Conservation (phyloP, 1,140 invertebrate genomes). For the Radopholus similis region DNA sequence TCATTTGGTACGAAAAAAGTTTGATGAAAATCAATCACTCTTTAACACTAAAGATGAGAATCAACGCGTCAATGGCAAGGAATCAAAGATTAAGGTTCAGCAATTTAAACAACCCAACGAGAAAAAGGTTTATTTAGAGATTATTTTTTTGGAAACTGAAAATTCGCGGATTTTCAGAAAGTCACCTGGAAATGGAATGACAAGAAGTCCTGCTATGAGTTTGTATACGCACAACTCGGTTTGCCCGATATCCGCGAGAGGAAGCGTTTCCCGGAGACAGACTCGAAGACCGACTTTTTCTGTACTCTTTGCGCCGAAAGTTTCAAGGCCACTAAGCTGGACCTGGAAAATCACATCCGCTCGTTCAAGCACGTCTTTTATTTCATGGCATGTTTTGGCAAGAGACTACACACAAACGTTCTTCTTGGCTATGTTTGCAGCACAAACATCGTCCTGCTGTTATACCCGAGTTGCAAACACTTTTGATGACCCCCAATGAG, state of each 20-base stretch:
- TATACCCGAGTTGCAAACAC: constrained; percentile 16
- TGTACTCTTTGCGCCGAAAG: constrained; percentile 22
- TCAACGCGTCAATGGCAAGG: neutral
- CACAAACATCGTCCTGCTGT: constrained; percentile 26
- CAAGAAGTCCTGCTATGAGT: constrained; percentile 16
- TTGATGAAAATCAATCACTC: neutral
- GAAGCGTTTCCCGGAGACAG: constrained; percentile 3
- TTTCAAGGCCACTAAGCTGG: constrained; percentile 18
- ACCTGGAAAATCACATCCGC: constrained; percentile 25
- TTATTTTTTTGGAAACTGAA: neutral
- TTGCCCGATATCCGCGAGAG: constrained; percentile 16
- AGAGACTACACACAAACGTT: constrained; percentile 14
- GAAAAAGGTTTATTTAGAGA: constrained; percentile 23
- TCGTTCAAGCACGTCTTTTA: constrained; percentile 30
- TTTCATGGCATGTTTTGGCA: constrained; percentile 23
- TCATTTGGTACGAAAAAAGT: constrained; percentile 28
- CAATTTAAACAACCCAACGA: constrained; percentile 17
- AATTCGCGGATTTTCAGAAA: constrained; percentile 24
- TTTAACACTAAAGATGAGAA: constrained; percentile 15
- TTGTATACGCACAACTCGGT: constrained; percentile 28
- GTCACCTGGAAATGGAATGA: constrained; percentile 38
- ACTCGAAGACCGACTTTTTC: constrained; percentile 18
- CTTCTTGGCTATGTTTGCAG: constrained; percentile 13
- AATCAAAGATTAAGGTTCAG: constrained; percentile 19
- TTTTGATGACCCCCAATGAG: neutral